Evolutionary conservation across 2,113 vertebrate species (phyloP).

Genomic region (Hydrolagus affinis): DNA sequence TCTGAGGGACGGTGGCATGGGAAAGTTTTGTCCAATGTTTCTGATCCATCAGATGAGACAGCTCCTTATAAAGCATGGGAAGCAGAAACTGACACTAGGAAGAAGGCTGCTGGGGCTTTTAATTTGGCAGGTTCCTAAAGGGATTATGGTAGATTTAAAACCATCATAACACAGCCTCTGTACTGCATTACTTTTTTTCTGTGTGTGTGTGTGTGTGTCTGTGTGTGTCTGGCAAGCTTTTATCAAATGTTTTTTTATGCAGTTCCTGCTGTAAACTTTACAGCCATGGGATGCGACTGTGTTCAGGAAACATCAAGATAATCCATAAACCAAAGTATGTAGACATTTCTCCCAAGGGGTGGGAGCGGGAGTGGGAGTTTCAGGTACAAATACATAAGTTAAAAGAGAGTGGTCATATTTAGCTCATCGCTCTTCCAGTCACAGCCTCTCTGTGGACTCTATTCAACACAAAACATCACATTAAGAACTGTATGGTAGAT

Average conservation of each 20-base stretch:
- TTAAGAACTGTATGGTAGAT: background rate
- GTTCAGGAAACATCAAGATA: slow-evolving; percentile 27
- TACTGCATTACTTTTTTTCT: slow-evolving; percentile 27
- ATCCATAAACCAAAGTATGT: slow-evolving; percentile 10
- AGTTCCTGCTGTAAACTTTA: slow-evolving; percentile 32
- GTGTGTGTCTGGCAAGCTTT: slow-evolving; percentile 27
- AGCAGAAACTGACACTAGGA: slow-evolving; percentile 40
- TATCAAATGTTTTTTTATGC: slow-evolving; percentile 31
- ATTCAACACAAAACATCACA: background rate
- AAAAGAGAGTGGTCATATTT: background rate
- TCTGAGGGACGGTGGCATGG: slow-evolving; percentile 88
- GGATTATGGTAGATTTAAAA: slow-evolving; percentile 32
- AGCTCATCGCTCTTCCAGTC: slow-evolving; percentile 1
- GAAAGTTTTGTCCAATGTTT: slow-evolving; percentile 77
- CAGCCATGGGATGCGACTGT: slow-evolving; percentile 22
- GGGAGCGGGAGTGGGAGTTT: background rate
- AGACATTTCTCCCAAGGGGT: slow-evolving; percentile 15
- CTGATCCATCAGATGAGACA: slow-evolving; percentile 53
- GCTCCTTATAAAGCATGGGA: slow-evolving; percentile 61
- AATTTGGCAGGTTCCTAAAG: slow-evolving; percentile 31
- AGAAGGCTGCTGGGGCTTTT: slow-evolving; percentile 56
- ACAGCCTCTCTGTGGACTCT: background rate
- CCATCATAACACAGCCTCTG: slow-evolving; percentile 32
- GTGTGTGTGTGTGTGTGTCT: background rate
- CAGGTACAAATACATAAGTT: slow-evolving; percentile 6